A percentile compares a stretch with the other conserved stretches of the same genome.
phyloP scores from a whole-genome alignment of 2,888 invertebrate genomes.

The Plagiodera versicolora region DNA sequence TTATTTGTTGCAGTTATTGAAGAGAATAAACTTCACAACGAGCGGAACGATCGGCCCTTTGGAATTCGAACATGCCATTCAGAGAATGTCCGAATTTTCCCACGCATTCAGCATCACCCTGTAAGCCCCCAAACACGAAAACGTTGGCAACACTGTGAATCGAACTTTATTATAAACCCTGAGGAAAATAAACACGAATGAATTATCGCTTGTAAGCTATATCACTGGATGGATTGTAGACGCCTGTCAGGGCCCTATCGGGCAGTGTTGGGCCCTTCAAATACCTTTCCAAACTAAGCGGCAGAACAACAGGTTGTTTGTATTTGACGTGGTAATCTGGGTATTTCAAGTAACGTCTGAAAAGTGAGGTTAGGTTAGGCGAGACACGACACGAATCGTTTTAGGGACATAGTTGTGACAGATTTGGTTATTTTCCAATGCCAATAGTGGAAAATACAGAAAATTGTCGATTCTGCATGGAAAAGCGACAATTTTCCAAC shows the following conservation, averaged over 20 bases:
- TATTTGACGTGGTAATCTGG: slow-evolving; percentile 63
- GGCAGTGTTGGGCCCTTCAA: slow-evolving; percentile 60
- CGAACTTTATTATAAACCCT: too few relatives aligned
- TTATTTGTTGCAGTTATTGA: slow-evolving; percentile 58
- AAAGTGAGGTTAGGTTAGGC: neutral
- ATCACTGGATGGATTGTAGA: slow-evolving; percentile 61
- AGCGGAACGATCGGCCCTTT: slow-evolving; percentile 61
- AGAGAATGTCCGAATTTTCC: slow-evolving; percentile 65
- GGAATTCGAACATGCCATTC: slow-evolving; percentile 65
- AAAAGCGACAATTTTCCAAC: too few relatives aligned
- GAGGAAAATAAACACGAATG: too few relatives aligned
- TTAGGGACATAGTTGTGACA: too few relatives aligned
- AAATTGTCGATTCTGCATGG: too few relatives aligned
- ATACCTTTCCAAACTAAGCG: slow-evolving; percentile 57
- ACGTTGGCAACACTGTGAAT: too few relatives aligned
- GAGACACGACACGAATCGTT: too few relatives aligned
- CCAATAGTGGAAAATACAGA: too few relatives aligned
- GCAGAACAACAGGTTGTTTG: slow-evolving; percentile 62
- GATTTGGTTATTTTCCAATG: too few relatives aligned
- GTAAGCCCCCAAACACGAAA: slow-evolving; percentile 39
- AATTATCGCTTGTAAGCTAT: slow-evolving; percentile 56
- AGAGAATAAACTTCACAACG: slow-evolving; percentile 64
- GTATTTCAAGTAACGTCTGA: slow-evolving; percentile 60
- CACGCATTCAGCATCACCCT: slow-evolving; percentile 63
- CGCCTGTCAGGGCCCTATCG: slow-evolving; percentile 60